Evolutionary conservation across 2,888 invertebrate species (phyloP), one percentile per base, ranked within the genome.

Genomic region (Pediacus dermestoides): DNA sequence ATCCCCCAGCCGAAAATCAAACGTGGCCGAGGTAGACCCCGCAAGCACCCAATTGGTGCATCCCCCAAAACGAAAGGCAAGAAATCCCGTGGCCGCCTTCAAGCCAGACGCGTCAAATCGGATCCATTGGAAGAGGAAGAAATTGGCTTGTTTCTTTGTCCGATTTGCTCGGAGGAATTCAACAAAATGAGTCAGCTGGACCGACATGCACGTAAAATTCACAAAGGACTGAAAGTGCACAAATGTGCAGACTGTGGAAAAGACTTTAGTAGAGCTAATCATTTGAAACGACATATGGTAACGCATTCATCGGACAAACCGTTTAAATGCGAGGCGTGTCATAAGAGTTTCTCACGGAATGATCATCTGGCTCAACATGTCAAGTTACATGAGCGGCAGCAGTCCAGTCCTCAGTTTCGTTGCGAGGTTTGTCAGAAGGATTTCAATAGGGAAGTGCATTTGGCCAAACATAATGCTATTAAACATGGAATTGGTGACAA

Each of bases 351-450:
- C 45, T 62, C 54, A 30, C 36, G 61, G 9, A 52, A 61, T 31
- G 68, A 69, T 39, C 67, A 68, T 46, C 50, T 68, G 18, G 50
- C 55, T 23, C 63, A 65, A 34, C 70, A 70, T 46, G 56, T 62
- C 49, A 65, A 64, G 42, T 34, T 64, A 27, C 55, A 58, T 16
- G 53, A 54, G 9, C 45, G 53, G 21, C 48, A 50, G 7, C 57
- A 60, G 11, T 10, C 3, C n/a, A 3, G 9, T 23, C 8, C 10
- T 3, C 63, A 64, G 15, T 70, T 66, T 47, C 63, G 65, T 21
- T 77, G 77, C 53, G 71, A 70, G 9, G 59, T 71, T 23, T 77
- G 77, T 44, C 61, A 68, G 31, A 71, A 71, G 40, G 66, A 70
- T 2, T 77, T 76, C 52, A 64, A 65, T 18, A 63, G 73, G 26